Evolutionary conservation across 2,113 vertebrate genomes (phyloP).

Genomic region (Rhodinocichla rosea): DNA sequence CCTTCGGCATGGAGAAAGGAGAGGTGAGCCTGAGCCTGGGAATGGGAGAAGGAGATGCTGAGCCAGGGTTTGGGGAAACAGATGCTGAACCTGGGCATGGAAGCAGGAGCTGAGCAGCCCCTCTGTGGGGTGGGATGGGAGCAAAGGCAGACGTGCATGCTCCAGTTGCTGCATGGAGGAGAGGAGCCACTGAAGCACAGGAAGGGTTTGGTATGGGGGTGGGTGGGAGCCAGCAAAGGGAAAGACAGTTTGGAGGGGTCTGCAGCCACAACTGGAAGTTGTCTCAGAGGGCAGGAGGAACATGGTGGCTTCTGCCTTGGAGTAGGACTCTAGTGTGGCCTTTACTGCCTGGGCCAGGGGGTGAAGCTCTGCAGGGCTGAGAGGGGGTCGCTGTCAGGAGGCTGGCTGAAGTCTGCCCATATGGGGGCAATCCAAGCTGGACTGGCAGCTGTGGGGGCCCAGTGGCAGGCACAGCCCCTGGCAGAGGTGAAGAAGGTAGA

Average conservation of each 20-base stretch:
- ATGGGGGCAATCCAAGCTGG: neutral
- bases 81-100: neutral
- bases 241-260: accelerated
- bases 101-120: neutral
- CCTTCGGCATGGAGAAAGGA: neutral
- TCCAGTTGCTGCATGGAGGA: neutral
- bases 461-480: neutral
- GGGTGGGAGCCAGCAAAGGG: neutral
- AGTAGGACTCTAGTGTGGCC: neutral
- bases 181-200: neutral
- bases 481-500: neutral
- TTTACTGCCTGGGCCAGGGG: accelerated
- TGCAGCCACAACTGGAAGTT: neutral
- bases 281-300: neutral
- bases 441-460: neutral
- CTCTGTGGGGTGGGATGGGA: accelerated
- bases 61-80: neutral
- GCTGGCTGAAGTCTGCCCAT: neutral
- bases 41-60: neutral
- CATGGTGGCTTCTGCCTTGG: neutral
- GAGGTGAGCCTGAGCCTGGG: neutral
- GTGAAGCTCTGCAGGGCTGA: neutral
- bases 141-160: neutral
- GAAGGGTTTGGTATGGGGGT: neutral
- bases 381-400: neutral